Base-by-base conservation (phyloP, 2,113 vertebrate species). In the Anser cygnoides region DNA sequence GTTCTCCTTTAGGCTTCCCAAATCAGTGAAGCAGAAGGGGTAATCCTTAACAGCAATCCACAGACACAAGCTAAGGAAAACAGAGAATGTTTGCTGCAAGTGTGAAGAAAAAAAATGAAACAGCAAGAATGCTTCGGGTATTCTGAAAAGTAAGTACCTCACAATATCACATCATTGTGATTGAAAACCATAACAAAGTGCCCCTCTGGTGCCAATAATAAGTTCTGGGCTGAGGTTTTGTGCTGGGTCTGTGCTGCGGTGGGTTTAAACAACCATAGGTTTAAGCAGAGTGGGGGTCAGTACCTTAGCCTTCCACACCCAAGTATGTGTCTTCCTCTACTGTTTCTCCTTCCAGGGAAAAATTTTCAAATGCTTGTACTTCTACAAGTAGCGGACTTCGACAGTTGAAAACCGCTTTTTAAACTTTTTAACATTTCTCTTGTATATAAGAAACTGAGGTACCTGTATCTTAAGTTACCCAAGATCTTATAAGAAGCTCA, bases 271-370 rank as follows among this genome's bases (percentile, higher is more conserved):
- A 10, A 49, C 46, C 46, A 49, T 10, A 22, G 46, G 46, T 41
- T n/a, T 7, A 70, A 26, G 20, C 26, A 71, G 6, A 84, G 39
- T 16, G 86, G 19, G 72, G 55, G 6, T 25, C 41, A 66, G 31
- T 33, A 75, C 17, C 49, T 25, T 18, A 11, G 7, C 19, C 9
- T 15, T 8, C 22, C 35, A 22, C n/a, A 28, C 20, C 7, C 1
- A 2, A 65, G 6, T 5, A 3, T 1, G 0, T 2, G 3, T 37
- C 46, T 39, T 63, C 13, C 3, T 31, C 37, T 13, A 28, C 14
- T 8, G 19, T 2, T 29, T 16, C 13, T 68, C n/a, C 50, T 59
- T 13, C 31, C 37, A 19, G 5, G 11, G 46, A 58, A 63, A 63
- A 80, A 44, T 10, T 41, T 41, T 19, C 22, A 91, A 58, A 77